Base-by-base conservation (phyloP, 2,888 invertebrate genomes). In the Metopia argyrocephala region DNA sequence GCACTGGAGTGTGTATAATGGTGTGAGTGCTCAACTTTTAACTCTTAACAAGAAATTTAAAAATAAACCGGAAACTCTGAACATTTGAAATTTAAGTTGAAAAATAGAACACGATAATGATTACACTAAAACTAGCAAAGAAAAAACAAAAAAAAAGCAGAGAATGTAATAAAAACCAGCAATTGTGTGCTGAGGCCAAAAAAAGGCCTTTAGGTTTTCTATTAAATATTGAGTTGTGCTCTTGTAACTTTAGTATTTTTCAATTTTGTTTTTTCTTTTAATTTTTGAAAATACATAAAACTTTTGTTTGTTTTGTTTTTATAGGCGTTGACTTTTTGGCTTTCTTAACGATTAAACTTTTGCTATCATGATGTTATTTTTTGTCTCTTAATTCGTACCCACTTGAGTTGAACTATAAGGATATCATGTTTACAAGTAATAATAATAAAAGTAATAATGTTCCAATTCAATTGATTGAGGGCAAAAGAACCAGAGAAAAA, bases 61-160 rank as follows among this genome's bases (percentile, higher is more conserved):
- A 31, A 62, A 54, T 68, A 38, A 64, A 46, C 28, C 57, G 50
- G 52, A 69, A 79, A 69, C 62, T 74, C 38, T 69, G 69, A 74
- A 70, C 38, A 56, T 23, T 31, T 15, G 56, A 27, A 56, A 31
- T 31, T 31, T 31, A 1, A 31, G 31, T 31, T 31, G 2, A 12
- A 31, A 31, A 31, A 45, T n/a, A 61, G n/a, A 57, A 31, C 5
- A 38, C 38, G 68, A 76, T 64, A 76, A 64, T 31, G 57, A 64
- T 70, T 69, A 64, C 50, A 71, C n/a, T n/a, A n/a, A n/a, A n/a
- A n/a, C n/a, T n/a, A n/a, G 5, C 27, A 48, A 61, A 64, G 45
- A 59, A 74, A 45, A 25, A 64, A 9, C 12, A 59, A 27, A 59
- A n/a, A n/a, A n/a, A 52, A 12, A 65, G 50, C 4, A 18, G 31